Conservation (phyloP, 2,888 invertebrate species). For the Leucophora obtusa region DNA sequence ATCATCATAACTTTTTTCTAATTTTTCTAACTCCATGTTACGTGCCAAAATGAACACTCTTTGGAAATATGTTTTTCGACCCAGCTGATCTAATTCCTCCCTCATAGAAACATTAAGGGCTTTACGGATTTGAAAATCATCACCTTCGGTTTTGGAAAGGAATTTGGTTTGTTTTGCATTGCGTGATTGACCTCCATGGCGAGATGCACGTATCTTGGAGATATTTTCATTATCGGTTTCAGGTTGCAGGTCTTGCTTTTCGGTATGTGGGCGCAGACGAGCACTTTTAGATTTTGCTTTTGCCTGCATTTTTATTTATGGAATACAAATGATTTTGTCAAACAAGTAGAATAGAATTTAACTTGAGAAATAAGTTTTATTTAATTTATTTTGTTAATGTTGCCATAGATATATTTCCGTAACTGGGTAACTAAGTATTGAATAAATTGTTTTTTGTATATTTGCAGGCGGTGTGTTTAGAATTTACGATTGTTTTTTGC, state of each 20-base stretch:
- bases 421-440: slow-evolving; percentile 18
- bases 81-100: slow-evolving; percentile 66
- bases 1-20: neutral
- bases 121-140: slow-evolving; percentile 67
- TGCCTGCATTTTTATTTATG: slow-evolving; percentile 17
- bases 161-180: neutral
- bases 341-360: neutral
- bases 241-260: slow-evolving; percentile 2
- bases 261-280: neutral
- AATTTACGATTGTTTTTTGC: slow-evolving; percentile 35
- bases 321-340: neutral
- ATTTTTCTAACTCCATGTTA: slow-evolving; percentile 58
- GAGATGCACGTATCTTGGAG: slow-evolving; percentile 19
- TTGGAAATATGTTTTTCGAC: slow-evolving; percentile 71
- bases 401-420: slow-evolving; percentile 21
- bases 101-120: slow-evolving; percentile 70
- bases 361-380: neutral
- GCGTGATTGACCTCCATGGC: slow-evolving; percentile 17
- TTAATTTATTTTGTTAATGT: slow-evolving; percentile 19
- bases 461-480: slow-evolving; percentile 67
- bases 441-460: slow-evolving; percentile 24
- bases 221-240: slow-evolving; percentile 19
- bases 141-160: slow-evolving; percentile 11
- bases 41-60: slow-evolving; percentile 71
- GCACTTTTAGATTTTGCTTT: slow-evolving; percentile 20